Base-by-base conservation (phyloP, 2,113 vertebrate genomes). In the Hippocampus zosterae region DNA sequence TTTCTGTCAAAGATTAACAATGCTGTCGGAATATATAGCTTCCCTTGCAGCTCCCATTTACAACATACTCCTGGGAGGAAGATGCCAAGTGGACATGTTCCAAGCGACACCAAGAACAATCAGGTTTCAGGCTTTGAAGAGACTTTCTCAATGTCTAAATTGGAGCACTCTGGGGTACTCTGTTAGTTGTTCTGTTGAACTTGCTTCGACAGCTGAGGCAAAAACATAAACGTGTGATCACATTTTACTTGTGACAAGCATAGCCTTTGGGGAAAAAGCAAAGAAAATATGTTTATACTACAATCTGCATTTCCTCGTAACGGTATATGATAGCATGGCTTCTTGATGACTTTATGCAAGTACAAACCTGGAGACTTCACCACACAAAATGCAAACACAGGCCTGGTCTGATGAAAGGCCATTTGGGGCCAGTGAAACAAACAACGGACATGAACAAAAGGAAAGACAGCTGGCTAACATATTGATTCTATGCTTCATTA, bases 401-500 rank as follows among this genome's bases (percentile, higher is more conserved):
- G 0, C 1, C 10, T 3, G 25, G 29, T 18, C 57, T 0, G 13
- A 29, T 5, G 15, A 6, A 33, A 59, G 57, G 57, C 8, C 25
- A 19, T 60, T 60, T 37, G 57, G 76, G 77, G 75, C 77, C 80
- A 87, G 82, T 77, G 76, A 80, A 77, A 83, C 75, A 86, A 89
- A 89, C 84, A 87, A 80, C 85, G 87, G 84, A 89, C 84, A 85
- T 85, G 76, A 68, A 19, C 56, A 86, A 72, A 37, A 86, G 53
- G 69, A 73, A 70, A 87, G 84, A 86, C 71, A 81, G 85, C 82
- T 85, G 81, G 77, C 86, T 84, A 85, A 81, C 83, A 85, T 87
- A 84, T 83, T 84, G 75, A 84, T 73, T 80, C 70, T 77, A 73
- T 59, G 80, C 84, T 84, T 83, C 80, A 86, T 85, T 85, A 82